A percentile compares a stretch with the other conserved stretches of the same genome.
Conservation (phyloP, 2,113 vertebrate genomes). For the Cricetomys ansorgei region DNA sequence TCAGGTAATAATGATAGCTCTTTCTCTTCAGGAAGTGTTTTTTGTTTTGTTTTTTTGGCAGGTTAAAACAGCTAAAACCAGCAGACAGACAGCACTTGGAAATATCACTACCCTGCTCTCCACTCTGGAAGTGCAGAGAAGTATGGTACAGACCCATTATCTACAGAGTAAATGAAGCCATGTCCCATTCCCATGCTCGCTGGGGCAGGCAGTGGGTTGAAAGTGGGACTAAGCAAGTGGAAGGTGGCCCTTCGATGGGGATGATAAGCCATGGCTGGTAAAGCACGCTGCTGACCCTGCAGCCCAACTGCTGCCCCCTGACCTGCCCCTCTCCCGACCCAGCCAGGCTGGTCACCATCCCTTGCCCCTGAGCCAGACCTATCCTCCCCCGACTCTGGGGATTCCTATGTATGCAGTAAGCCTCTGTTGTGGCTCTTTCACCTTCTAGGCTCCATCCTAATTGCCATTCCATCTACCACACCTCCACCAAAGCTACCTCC, state of each 20-base stretch:
- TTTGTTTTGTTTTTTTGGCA: no score
- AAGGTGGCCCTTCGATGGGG: neutral
- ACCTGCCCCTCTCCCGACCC: neutral
- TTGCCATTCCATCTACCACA: neutral
- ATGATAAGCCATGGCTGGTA: slow-evolving; percentile 52
- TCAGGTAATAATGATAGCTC: neutral
- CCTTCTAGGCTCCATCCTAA: neutral
- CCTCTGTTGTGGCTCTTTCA: neutral
- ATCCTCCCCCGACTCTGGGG: neutral
- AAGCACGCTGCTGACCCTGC: neutral
- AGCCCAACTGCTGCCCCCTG: neutral
- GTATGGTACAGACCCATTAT: slow-evolving; percentile 31
- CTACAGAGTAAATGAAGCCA: slow-evolving; percentile 17
- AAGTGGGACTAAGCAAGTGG: neutral
- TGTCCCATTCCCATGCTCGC: slow-evolving; percentile 18
- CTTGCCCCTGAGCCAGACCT: neutral
- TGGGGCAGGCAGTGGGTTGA: neutral
- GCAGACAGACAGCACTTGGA: no score
- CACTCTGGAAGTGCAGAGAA: neutral
- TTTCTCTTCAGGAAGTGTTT: neutral
- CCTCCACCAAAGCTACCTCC: no score
- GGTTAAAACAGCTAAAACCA: neutral
- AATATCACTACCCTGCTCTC: neutral
- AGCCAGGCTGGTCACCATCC: neutral
- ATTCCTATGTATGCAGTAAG: neutral